Evolutionary conservation across 2,888 invertebrate species (phyloP), one percentile per base, ranked within the genome.

Genomic region (Chelonus formosanus): DNA sequence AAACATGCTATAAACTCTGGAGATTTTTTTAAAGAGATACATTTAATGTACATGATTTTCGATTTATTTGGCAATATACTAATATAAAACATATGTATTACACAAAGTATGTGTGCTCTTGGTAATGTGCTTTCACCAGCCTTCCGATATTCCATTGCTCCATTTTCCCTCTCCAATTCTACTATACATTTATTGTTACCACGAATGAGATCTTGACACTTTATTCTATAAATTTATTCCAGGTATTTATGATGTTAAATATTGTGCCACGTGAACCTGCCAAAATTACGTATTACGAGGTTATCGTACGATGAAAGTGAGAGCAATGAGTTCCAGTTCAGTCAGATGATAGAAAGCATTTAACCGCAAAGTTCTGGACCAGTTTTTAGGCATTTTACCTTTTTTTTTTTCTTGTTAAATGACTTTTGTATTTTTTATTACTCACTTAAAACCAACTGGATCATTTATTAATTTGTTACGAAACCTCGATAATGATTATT

Each of bases 271-370:
- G n/a, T 20, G 35, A 55, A 54, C 56, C 67, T 67, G 69, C 71
- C 72, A 67, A 75, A 78, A 75, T 75, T 74, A 76, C 75, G 74
- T 71, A 62, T 67, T 36, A 47, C 54, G 75, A 78, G 80, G 79
- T 81, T 79, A 78, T 79, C 78, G 80, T 69, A 75, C 81, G 77
- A 78, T 70, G 79, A 82, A 82, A 82, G 82, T 81, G 80, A 82
- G 80, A 81, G 81, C 40, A 40, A 40, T 40, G 81, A 74, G 66
- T 65, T 65, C 40, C 66, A 57, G 44, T 60, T 61, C 70, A 65
- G 64, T 56, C 65, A 40, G 40, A 40, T 62, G 69, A 73, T 66
- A 71, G 67, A 68, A 68, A 67, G 69, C 65, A 32, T 57, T 56
- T 61, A 56, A 61, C 36, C 20, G 48, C 32, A 57, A 48, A 36